Base-by-base conservation (phyloP, 2,797 vertebrate genomes). In the Rhyacichthys aspro region DNA sequence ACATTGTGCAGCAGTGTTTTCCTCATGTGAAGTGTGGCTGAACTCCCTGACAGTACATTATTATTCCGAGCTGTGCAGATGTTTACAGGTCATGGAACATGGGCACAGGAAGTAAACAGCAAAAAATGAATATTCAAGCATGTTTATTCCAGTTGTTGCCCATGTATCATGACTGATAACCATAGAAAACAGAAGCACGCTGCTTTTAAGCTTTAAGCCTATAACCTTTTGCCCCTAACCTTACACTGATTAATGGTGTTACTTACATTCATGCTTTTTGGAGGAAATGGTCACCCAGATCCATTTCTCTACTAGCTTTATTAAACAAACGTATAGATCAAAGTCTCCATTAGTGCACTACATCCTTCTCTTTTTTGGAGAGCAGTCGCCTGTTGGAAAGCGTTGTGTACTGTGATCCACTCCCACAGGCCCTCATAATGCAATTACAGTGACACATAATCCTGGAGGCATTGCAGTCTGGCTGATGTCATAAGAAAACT, bases 401-500 rank as follows among this genome's bases (percentile, higher is more conserved):
- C 43, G 59, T 69, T 64, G 57, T 72, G 59, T 59, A 45, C 36
- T 71, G 79, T 75, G n/a, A 14, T 45, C 78, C 17, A 42, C 73
- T 78, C 63, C 79, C 76, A 74, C 38, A 78, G 83, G 88, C 79
- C 80, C 74, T 41, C 55, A 52, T 83, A 83, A 89, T 85, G 70
- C 83, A 88, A 72, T 89, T 90, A 89, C 67, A 58, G 70, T 55
- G 57, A 86, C 82, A 87, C 79, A 84, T 92, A 81, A 92, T 92
- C 86, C 89, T 75, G 74, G 89, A 89, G 90, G 75, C 79, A 91
- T 75, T 89, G 74, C 79, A 81, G 82, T 4, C 70, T 62, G 50
- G 42, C 52, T 8, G 9, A 23, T 60, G 60, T 65, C 76, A 43
- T 55, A 18, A 66, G 57, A 56, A 57, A 67, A 59, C 69, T 10